Conservation (phyloP, 2,113 vertebrate genomes). For the Heterotis niloticus region DNA sequence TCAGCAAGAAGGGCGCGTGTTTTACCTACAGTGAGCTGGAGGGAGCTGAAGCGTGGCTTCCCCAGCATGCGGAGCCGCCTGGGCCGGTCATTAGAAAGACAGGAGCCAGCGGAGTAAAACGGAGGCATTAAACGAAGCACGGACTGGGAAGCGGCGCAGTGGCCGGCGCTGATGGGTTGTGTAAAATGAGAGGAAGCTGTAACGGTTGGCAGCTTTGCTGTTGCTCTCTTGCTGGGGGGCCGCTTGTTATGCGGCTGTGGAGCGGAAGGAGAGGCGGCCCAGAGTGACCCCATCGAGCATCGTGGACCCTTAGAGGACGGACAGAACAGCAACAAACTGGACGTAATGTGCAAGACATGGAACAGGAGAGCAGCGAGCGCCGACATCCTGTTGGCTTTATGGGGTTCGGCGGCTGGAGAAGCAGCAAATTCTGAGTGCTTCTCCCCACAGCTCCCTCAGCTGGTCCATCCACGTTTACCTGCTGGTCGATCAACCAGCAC, state of each 20-base stretch:
- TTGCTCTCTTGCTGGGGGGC: background rate
- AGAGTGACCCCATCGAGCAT: background rate
- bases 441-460: too few relatives aligned
- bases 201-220: too few relatives aligned
- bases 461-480: too few relatives aligned
- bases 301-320: background rate
- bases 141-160: background rate
- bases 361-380: background rate
- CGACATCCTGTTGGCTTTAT: background rate
- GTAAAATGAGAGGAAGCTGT: background rate
- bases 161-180: background rate
- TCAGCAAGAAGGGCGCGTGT: background rate
- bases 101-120: background rate
- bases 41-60: background rate
- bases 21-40: background rate
- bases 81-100: conserved; percentile 2
- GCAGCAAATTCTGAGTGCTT: background rate
- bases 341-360: background rate
- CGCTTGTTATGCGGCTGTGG: background rate
- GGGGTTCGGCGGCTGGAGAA: too few relatives aligned
- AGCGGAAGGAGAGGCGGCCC: background rate
- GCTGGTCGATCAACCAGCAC: too few relatives aligned
- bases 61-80: background rate
- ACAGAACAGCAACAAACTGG: background rate
- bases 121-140: background rate